Percentiles rank a stretch among this genome's conserved stretches.
These are phyloP conservation scores for Peribatodes rhomboidaria DNA, from an alignment of 2,888 invertebrate genomes.

Conservation along the genomic window DNA sequence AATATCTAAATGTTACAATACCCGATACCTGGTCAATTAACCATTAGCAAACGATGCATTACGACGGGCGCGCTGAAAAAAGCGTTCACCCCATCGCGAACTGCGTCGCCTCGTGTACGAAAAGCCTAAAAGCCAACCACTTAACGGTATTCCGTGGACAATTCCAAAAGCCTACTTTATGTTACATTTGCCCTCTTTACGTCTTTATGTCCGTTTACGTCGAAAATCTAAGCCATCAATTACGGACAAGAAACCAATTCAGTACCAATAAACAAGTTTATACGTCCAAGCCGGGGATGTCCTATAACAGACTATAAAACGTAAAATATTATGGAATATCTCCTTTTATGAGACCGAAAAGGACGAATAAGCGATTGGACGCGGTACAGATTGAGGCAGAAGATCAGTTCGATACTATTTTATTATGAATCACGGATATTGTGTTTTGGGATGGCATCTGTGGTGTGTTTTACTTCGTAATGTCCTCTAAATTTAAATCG, in stretches of 20 bases:
- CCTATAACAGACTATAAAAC: constrained; percentile 42
- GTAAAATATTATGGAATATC: constrained; percentile 44
- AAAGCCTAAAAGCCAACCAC: not conserved
- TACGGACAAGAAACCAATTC: constrained; percentile 35
- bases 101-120: not conserved
- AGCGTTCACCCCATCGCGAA: not conserved
- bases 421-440: not conserved
- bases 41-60: not conserved
- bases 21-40: no score
- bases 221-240: constrained; percentile 31
- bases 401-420: not conserved
- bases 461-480: no score
- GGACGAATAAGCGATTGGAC: constrained; percentile 27
- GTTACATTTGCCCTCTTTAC: constrained; percentile 20
- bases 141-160: constrained; percentile 14
- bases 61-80: not conserved
- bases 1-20: no score
- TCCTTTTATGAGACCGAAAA: constrained; percentile 38
- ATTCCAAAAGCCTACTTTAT: constrained; percentile 22
- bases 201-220: constrained; percentile 23
- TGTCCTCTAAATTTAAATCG: no score
- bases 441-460: not conserved
- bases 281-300: constrained; percentile 27
- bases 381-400: constrained; percentile 13
- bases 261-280: constrained; percentile 34